A percentile compares a stretch with the other conserved stretches of the same genome.
These are phyloP conservation scores for Notiomystis cincta DNA, from an alignment of 2,113 vertebrate genomes.

Conservation along the genomic window DNA sequence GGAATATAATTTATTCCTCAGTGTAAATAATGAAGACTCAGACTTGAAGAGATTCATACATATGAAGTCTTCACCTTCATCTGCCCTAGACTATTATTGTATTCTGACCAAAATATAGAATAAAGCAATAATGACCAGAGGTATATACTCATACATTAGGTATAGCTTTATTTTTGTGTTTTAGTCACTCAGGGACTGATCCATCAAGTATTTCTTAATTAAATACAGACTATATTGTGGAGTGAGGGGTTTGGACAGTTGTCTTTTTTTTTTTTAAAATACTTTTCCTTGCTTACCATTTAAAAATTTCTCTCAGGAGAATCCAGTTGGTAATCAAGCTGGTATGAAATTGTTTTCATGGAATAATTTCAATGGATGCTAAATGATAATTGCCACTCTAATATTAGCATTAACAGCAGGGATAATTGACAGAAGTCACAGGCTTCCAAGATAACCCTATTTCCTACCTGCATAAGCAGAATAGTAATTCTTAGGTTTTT, in stretches of 20 bases:
- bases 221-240: neutral
- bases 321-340: conserved; percentile 48
- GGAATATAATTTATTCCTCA: neutral
- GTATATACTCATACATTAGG: neutral
- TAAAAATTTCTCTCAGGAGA: conserved; percentile 1
- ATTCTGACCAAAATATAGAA: neutral
- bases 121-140: neutral
- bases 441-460: neutral
- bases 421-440: conserved; percentile 24
- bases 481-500: neutral
- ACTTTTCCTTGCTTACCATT: conserved; percentile 11
- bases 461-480: neutral
- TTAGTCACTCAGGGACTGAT: neutral
- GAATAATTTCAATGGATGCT: conserved; percentile 54
- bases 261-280: neutral
- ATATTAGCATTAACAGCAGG: conserved; percentile 30
- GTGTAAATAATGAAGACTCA: neutral
- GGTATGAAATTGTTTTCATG: conserved; percentile 47
- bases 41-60: neutral
- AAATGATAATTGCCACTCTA: conserved; percentile 38
- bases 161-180: neutral
- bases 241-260: neutral
- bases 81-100: neutral
- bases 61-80: neutral
- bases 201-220: neutral